A percentile compares a stretch with the other conserved stretches of the same genome.
Evolutionary conservation across 2,113 vertebrate genomes (phyloP).

Genomic region (Probosciger aterrimus): DNA sequence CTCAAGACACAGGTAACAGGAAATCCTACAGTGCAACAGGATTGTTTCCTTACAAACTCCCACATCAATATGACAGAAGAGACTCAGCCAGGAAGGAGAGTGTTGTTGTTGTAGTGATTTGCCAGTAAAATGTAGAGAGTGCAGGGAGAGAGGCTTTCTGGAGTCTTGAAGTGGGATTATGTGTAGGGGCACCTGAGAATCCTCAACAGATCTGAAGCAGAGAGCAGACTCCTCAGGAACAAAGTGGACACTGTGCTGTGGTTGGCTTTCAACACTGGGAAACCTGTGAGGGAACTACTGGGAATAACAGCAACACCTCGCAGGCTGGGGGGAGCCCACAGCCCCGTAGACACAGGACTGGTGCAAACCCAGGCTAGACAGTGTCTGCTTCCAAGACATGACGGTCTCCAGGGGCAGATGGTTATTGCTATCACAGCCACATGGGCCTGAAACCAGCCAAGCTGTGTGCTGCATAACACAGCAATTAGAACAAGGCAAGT

Average conservation of each 20-base stretch:
- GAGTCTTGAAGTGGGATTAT: background rate
- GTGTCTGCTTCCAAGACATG: constrained; percentile 23
- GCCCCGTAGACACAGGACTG: background rate
- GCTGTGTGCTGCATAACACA: constrained; percentile 24
- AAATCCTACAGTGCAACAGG: background rate
- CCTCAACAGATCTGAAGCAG: background rate
- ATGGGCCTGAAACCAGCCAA: constrained; percentile 48
- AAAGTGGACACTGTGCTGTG: background rate
- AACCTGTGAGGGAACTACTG: background rate
- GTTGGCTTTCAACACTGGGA: background rate
- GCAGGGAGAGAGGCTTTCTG: background rate
- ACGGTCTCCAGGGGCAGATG: constrained; percentile 38
- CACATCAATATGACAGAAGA: background rate
- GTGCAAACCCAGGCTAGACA: constrained; percentile 24
- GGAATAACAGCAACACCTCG: background rate
- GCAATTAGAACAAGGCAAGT: constrained; percentile 46
- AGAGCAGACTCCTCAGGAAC: background rate
- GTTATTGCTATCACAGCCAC: constrained; percentile 46
- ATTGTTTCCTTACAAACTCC: constrained; percentile 31
- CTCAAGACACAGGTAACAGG: background rate
- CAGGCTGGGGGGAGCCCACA: background rate
- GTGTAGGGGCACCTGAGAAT: background rate
- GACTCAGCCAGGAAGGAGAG: background rate
- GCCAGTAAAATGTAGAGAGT: background rate
- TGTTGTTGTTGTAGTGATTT: background rate